Conservation (phyloP, 2,888 invertebrate species). For the Erebia epiphron region DNA sequence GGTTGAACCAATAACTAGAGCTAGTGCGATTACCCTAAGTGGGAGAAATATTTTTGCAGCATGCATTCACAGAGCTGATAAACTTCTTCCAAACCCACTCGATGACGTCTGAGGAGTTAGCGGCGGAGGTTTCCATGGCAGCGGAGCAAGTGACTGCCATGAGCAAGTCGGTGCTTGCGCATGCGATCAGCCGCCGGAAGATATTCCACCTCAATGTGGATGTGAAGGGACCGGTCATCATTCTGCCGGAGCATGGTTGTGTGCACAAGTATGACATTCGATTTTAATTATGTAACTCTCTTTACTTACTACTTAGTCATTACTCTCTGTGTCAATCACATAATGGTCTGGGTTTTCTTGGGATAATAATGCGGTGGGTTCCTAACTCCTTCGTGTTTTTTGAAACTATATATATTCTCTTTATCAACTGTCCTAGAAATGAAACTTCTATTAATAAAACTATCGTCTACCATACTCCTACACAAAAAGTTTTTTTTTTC, state of each 20-base stretch:
- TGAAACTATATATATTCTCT: background rate
- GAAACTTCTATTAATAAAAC: too few species aligned
- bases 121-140: constrained; percentile 53
- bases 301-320: too few species aligned
- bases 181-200: constrained; percentile 70
- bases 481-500: constrained; percentile 16
- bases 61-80: constrained; percentile 87
- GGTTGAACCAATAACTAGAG: too few species aligned
- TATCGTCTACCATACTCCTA: background rate
- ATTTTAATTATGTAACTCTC: too few species aligned
- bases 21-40: too few species aligned
- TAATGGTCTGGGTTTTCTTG: too few species aligned
- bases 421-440: background rate
- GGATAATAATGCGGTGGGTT: too few species aligned
- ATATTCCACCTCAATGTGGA: constrained; percentile 88
- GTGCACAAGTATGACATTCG: constrained; percentile 80
- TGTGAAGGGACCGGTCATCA: constrained; percentile 88
- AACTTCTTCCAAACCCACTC: constrained; percentile 86
- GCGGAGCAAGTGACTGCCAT: constrained; percentile 61
- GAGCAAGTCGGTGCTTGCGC: constrained; percentile 67
- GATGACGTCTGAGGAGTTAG: constrained; percentile 69
- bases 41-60: constrained; percentile 68
- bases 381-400: too few species aligned
- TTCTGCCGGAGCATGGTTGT: constrained; percentile 89
- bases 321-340: too few species aligned